Evolutionary conservation across 2,888 invertebrate species (phyloP).

Genomic region (Meteorus cinctellus): DNA sequence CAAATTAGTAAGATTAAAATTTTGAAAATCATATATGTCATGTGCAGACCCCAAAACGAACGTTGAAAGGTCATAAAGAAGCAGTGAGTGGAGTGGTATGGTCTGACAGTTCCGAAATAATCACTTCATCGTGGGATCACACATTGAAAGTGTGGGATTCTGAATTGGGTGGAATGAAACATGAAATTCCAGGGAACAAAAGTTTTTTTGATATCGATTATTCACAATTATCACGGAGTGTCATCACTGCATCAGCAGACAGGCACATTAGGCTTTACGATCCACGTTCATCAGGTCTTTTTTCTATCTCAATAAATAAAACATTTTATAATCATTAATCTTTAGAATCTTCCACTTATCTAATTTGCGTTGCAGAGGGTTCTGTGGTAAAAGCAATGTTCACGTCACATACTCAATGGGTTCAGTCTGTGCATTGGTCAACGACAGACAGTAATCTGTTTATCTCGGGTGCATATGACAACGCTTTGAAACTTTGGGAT

Average conservation of each 20-base stretch:
- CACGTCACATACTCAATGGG: constrained; percentile 93
- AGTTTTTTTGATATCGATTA: constrained; percentile 91
- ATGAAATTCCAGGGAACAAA: constrained; percentile 89
- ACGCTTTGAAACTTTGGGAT: constrained; percentile 96
- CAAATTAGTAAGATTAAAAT: constrained; percentile 2
- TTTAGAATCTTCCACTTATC: constrained; percentile 1
- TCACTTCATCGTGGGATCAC: constrained; percentile 97
- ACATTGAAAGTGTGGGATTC: constrained; percentile 96
- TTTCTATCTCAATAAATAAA: constrained; percentile 19
- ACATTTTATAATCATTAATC: constrained; percentile 22
- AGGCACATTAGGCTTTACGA: constrained; percentile 93
- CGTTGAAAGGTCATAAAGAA: constrained; percentile 94
- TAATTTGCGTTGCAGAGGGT: constrained; percentile 79
- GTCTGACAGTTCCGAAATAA: constrained; percentile 85
- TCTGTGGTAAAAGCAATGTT: constrained; percentile 90
- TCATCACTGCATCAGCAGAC: constrained; percentile 93
- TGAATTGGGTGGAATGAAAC: constrained; percentile 87
- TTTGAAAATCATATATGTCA: background rate
- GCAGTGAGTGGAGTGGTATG: constrained; percentile 90
- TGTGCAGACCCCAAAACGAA: constrained; percentile 84
- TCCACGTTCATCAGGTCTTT: constrained; percentile 85
- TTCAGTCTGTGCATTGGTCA: constrained; percentile 93
- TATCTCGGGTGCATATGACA: constrained; percentile 94
- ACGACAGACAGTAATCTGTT: constrained; percentile 87
- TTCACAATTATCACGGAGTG: constrained; percentile 82